phyloP scores from a whole-genome alignment of 2,113 vertebrate genomes.

The Pteropus alecto region DNA sequence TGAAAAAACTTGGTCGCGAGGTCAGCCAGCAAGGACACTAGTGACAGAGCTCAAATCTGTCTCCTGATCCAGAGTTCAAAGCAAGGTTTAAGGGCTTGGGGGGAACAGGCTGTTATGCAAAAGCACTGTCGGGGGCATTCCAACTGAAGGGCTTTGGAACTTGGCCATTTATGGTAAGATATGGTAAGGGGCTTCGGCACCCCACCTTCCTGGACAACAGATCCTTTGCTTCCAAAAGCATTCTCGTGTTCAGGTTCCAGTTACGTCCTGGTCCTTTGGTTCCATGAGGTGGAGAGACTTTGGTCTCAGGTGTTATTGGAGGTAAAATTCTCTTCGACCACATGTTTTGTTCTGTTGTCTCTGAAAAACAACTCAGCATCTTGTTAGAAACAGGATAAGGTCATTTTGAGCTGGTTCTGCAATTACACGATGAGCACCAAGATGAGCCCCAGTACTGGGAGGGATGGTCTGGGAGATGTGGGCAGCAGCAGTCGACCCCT shows the following conservation, averaged over 20 bases:
- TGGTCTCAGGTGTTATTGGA: not conserved
- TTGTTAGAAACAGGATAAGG: not conserved
- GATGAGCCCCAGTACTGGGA: not conserved
- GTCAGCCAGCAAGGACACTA: not conserved
- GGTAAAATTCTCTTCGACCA: not conserved
- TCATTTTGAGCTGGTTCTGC: not conserved
- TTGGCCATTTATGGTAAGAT: not conserved
- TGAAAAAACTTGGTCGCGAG: not conserved
- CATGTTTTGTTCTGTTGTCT: not conserved
- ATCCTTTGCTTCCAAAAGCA: not conserved
- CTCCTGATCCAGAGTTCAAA: not conserved
- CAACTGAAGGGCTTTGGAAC: not conserved
- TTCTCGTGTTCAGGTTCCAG: not conserved
- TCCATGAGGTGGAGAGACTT: not conserved
- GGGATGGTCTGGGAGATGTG: accelerated
- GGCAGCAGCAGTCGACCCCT: not conserved
- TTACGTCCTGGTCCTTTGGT: not conserved
- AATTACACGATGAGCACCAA: not conserved
- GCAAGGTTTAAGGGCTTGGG: not conserved
- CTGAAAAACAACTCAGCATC: not conserved
- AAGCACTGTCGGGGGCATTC: not conserved
- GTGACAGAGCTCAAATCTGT: not conserved
- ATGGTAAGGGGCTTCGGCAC: not conserved
- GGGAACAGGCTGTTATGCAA: not conserved
- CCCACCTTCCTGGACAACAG: not conserved